Conservation (phyloP, 1,140 invertebrate genomes). For the Anastrepha ludens region DNA sequence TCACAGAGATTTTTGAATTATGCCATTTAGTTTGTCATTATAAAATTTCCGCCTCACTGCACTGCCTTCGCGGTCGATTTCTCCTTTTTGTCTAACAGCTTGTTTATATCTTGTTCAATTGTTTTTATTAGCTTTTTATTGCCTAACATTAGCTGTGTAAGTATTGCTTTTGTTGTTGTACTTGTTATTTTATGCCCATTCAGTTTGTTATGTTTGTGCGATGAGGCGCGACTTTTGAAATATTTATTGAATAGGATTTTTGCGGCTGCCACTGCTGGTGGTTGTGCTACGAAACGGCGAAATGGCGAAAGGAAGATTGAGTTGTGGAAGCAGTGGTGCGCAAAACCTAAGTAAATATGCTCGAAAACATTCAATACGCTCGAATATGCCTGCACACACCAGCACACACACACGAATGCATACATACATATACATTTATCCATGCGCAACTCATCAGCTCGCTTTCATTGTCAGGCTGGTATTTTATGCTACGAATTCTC, state of each 20-base stretch:
- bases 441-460: background rate
- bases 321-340: background rate
- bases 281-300: background rate
- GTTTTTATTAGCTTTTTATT: conserved; percentile 44
- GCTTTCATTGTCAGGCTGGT: background rate
- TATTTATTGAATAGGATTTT: conserved; percentile 21
- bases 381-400: background rate
- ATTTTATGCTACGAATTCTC: background rate
- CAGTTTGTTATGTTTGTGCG: conserved; percentile 18
- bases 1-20: conserved; percentile 23
- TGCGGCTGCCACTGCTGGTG: background rate
- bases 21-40: conserved; percentile 42
- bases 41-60: background rate
- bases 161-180: background rate
- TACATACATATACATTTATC: background rate
- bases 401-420: background rate
- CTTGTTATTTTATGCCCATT: background rate
- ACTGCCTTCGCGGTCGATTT: background rate
- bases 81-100: conserved; percentile 26
- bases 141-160: background rate
- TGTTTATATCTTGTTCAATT: conserved; percentile 41
- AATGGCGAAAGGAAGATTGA: background rate
- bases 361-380: conserved; percentile 6
- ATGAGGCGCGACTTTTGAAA: conserved; percentile 33
- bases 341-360: conserved; percentile 44